Base-by-base conservation (phyloP, 1,140 invertebrate species). In the Helicoverpa armigera region DNA sequence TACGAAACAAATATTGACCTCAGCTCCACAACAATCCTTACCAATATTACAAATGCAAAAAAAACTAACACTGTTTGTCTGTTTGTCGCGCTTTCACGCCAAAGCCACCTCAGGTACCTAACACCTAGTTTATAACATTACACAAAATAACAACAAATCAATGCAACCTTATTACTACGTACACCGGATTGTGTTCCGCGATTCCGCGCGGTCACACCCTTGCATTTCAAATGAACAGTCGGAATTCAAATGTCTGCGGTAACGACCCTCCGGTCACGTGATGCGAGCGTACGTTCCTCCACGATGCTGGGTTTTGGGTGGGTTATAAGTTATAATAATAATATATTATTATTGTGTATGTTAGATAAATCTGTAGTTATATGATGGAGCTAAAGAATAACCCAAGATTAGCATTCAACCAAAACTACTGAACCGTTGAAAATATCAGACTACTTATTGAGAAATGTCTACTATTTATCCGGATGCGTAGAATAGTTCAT, bases 141-240 rank as follows among this genome's bases (percentile, higher is more conserved):
- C 23, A 48, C 11, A 13, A 53, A 29, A 53, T 14, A 70, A 70
- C 5, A 70, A 53, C 67, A 70, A 69, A 70, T 70, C 67, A 70
- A 29, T 70, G 48, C 67, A 29, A 53, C 50, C 29, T 79, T 23
- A 54, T 79, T 80, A 88, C 77, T 73, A 9, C 35, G 74, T 23
- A 78, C 60, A 82, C 54, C 75, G 65, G 61, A 83, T 86, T 85
- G 85, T 83, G 86, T 87, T 83, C 81, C 51, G 78, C 83, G 79
- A 87, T 87, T 83, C 81, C 51, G 78, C 83, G 79, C 85, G 82
- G 85, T 88, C 87, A 85, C 87, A 85, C 85, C 87, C 87, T 85
- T 85, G 85, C 87, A 88, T 88, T 88, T 87, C 82, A 85, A 85
- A 88, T 88, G 86, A 88, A 86, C 86, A 82, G 86, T 86, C 83